phyloP scores from a whole-genome alignment of 2,888 invertebrate genomes.

The Chrysina gloriosa region DNA sequence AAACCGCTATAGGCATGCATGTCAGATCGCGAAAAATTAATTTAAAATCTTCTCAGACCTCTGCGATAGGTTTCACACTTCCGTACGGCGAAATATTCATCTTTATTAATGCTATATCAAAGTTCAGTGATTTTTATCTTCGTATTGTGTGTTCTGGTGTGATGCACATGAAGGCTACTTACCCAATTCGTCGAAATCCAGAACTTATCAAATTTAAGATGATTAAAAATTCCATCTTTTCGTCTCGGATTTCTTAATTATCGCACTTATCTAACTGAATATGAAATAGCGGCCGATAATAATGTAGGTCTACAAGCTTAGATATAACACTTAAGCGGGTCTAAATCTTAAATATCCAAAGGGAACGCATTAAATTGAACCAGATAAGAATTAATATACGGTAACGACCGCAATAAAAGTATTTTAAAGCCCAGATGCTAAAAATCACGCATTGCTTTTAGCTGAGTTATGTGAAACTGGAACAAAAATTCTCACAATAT shows the following conservation, averaged over 20 bases:
- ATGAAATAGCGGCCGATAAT: slow-evolving; percentile 1
- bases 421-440: slow-evolving; percentile 1
- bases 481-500: too few species aligned
- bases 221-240: slow-evolving; percentile 9
- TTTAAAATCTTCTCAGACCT: slow-evolving; percentile 11
- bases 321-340: neutral
- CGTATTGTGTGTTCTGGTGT: neutral
- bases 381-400: neutral
- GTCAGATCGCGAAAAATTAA: neutral
- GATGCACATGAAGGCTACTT: neutral
- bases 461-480: too few species aligned
- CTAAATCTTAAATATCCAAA: neutral
- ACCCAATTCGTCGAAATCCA: slow-evolving; percentile 11
- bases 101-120: neutral
- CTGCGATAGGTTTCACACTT: neutral
- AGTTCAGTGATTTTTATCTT: neutral
- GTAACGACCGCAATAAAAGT: neutral
- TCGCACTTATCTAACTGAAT: neutral
- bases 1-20: neutral
- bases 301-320: neutral
- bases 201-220: slow-evolving; percentile 10
- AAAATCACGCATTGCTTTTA: neutral
- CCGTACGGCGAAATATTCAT: neutral
- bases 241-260: neutral
- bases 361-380: neutral